Base-by-base conservation (phyloP, 2,113 vertebrate genomes). In the Oncorhynchus kisutch region DNA sequence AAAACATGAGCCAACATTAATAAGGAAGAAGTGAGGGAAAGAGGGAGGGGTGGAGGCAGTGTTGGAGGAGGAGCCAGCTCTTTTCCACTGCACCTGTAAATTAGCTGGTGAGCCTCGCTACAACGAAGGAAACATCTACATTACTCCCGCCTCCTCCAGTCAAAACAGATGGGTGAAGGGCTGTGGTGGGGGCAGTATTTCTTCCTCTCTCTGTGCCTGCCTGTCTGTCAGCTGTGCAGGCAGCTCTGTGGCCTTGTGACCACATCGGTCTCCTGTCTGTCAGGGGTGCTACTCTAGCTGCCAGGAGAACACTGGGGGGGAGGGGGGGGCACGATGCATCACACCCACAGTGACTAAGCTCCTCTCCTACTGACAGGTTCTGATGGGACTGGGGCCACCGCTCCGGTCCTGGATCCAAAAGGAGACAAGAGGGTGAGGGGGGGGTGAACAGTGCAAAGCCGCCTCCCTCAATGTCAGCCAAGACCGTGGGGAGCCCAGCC, bases 381-480 rank as follows among this genome's bases (percentile, higher is more conserved):
- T 73, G 79, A 83, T 5, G 65, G 75, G 67, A 69, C 71, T 1
- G 31, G 67, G 24, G 48, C 13, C 60, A 2, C 7, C 3, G 3
- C 13, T 79, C 27, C 60, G 64, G 70, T 74, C 75, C 81, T 59
- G 1, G 71, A 54, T 60, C 54, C n/a, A 5, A 48, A 5, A 5
- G 48, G 34, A 1, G 0, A 39, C 31, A 48, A 34, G 12, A 34
- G 14, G 31, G 39, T 51, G 81, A 14, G 39, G 48, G 77, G 73
- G 76, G 9, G 73, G 77, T 12, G 62, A 77, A 66, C 12, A 0
- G 8, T 73, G 76, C 71, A 69, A 68, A 65, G 76, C 68, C 68
- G 29, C 70, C 72, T 75, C 70, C 76, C 77, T 90, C 88, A 88
- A 87, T 90, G 91, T 89, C 91, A 90, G 89, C 87, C 85, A 86